phyloP scores from a whole-genome alignment of 1,140 invertebrate species.

The Aleiodes sp. region DNA sequence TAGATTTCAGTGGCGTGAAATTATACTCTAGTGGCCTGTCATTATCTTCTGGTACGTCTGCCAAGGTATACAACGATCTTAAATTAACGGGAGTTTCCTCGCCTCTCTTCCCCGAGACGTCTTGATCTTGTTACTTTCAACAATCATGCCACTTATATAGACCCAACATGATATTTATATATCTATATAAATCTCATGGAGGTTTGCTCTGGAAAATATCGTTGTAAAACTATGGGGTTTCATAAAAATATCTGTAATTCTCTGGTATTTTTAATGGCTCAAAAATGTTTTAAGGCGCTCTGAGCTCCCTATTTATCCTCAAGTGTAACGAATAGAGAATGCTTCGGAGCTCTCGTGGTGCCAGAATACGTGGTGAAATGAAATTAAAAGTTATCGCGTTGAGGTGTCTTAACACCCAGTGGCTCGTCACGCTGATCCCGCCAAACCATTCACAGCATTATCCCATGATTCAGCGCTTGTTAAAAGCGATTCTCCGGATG shows the following conservation, averaged over 20 bases:
- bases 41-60: constrained; percentile 30
- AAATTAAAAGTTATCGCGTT: neutral
- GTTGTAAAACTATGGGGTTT: too few species aligned
- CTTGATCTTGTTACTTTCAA: constrained; percentile 33
- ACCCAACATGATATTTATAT: too few species aligned
- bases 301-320: too few species aligned
- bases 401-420: constrained; percentile 26
- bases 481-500: neutral
- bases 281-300: too few species aligned
- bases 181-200: neutral
- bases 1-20: constrained; percentile 41
- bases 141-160: too few species aligned
- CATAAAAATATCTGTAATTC: neutral
- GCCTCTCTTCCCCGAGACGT: neutral
- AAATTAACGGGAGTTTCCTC: constrained; percentile 27
- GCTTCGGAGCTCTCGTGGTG: neutral
- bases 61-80: constrained; percentile 9
- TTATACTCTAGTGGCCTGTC: constrained; percentile 37
- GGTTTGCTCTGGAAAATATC: too few species aligned
- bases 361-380: constrained; percentile 12
- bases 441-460: constrained; percentile 42
- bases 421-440: constrained; percentile 37
- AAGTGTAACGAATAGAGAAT: neutral
- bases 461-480: constrained; percentile 42
- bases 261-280: too few species aligned